These are phyloP conservation scores for Mola mola DNA, from an alignment of 2,113 vertebrate genomes.

Conservation along the genomic window DNA sequence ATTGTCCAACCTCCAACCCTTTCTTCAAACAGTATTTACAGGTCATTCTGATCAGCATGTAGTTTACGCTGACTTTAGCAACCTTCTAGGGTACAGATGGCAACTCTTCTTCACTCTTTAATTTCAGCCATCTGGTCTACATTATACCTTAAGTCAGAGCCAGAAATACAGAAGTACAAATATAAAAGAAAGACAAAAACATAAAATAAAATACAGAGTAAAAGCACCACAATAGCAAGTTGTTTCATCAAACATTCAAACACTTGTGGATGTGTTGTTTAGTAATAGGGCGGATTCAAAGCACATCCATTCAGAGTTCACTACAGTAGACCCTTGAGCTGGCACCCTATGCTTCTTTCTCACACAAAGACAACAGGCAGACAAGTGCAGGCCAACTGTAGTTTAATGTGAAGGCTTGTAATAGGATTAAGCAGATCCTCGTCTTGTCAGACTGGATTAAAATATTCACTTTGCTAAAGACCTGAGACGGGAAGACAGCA, in stretches of 20 bases:
- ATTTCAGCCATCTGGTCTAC: conserved; percentile 51
- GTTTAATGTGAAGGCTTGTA: conserved; percentile 76
- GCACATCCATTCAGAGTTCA: conserved; percentile 51
- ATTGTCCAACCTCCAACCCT: too few species aligned
- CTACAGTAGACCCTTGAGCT: conserved; percentile 59
- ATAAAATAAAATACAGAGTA: background rate
- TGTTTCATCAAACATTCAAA: too few species aligned
- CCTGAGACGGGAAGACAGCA: conserved; percentile 51
- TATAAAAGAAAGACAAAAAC: background rate
- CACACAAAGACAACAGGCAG: conserved; percentile 64
- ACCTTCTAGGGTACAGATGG: conserved; percentile 8
- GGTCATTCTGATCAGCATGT: background rate
- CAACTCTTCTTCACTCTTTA: conserved; percentile 22
- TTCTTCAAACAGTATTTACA: too few species aligned
- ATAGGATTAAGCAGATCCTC: conserved; percentile 82
- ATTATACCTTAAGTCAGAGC: conserved; percentile 18
- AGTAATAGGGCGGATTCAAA: conserved; percentile 40
- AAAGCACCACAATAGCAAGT: too few species aligned
- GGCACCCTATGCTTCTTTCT: conserved; percentile 68
- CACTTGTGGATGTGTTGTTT: conserved; percentile 39
- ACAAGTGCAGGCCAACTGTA: conserved; percentile 68
- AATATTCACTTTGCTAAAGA: conserved; percentile 74
- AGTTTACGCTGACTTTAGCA: conserved; percentile 37
- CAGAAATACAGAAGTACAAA: conserved; percentile 20
- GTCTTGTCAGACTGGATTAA: conserved; percentile 79